Base-by-base conservation (phyloP, 2,113 vertebrate genomes). In the Reinhardtius hippoglossoides region DNA sequence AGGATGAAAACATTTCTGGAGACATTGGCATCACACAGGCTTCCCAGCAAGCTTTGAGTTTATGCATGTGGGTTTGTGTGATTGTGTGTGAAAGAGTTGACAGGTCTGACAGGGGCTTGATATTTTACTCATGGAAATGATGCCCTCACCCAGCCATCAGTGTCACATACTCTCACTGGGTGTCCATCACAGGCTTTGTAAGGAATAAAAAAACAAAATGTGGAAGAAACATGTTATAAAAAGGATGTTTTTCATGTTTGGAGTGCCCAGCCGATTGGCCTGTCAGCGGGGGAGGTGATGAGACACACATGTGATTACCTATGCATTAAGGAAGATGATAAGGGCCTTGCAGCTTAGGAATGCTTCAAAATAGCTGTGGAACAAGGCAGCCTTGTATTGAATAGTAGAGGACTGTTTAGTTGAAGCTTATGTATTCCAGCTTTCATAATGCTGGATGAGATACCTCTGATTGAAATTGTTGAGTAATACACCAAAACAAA, bases 281-380 rank as follows among this genome's bases (percentile, higher is more conserved):
- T 90, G 88, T 91, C 90, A 86, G 62, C 1, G 21, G 55, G 61
- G 74, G 44, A 77, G 83, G 84, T 80, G 83, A 67, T 52, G 72
- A 80, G 75, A 92, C 90, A 92, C 83, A 88, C 87, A 77, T 92
- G 89, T 93, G 91, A 92, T 92, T 93, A 92, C 90, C 89, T 93
- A 85, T 92, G 92, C 90, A 91, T 93, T 93, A 91, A 78, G 61
- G 74, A 57, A 80, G 88, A 86, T 86, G 88, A 90, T 90, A 80
- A 85, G 85, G 80, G 86, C 80, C 87, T 87, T 89, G 85, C 88
- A 79, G 71, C 82, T 83, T 72, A 70, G 52, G 54, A 67, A 67
- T 44, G 60, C 70, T 56, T 79, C 71, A 74, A 71, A 84, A 62
- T 74, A 85, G 86, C 84, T 24, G 68, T 7, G 75, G 57, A 78